phyloP scores from a whole-genome alignment of 2,797 vertebrate genomes.

The Tenualosa thibaudeaui region DNA sequence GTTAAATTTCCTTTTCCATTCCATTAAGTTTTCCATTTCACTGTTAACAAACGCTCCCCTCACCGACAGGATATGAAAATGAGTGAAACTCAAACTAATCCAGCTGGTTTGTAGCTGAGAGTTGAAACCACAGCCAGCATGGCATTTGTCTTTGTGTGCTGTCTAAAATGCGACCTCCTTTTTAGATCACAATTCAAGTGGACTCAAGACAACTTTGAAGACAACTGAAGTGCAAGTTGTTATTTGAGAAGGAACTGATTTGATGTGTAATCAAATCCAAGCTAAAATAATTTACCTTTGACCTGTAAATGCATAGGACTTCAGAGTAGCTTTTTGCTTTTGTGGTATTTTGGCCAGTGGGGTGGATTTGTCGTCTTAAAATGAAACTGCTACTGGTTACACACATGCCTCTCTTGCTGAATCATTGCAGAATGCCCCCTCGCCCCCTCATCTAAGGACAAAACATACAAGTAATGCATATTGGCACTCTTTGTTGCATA shows the following conservation, averaged over 20 bases:
- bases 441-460: neutral
- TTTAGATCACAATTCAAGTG: neutral
- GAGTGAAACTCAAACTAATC: conserved; percentile 5
- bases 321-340: neutral
- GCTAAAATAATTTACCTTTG: neutral
- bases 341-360: neutral
- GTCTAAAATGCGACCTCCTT: neutral
- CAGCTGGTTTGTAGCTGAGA: conserved; percentile 7
- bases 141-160: neutral
- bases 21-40: neutral
- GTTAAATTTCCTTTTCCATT: neutral
- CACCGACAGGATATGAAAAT: neutral
- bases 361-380: neutral
- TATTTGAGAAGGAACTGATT: neutral
- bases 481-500: neutral
- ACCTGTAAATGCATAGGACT: neutral
- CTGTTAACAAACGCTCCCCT: neutral
- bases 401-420: neutral
- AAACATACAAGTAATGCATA: neutral
- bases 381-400: neutral
- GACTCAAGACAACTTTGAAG: neutral
- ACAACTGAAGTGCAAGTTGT: neutral
- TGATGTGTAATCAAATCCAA: neutral
- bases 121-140: neutral
- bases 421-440: too few species aligned